These are phyloP conservation scores for Nesoenas mayeri DNA, from an alignment of 2,113 vertebrate genomes.

Conservation along the genomic window DNA sequence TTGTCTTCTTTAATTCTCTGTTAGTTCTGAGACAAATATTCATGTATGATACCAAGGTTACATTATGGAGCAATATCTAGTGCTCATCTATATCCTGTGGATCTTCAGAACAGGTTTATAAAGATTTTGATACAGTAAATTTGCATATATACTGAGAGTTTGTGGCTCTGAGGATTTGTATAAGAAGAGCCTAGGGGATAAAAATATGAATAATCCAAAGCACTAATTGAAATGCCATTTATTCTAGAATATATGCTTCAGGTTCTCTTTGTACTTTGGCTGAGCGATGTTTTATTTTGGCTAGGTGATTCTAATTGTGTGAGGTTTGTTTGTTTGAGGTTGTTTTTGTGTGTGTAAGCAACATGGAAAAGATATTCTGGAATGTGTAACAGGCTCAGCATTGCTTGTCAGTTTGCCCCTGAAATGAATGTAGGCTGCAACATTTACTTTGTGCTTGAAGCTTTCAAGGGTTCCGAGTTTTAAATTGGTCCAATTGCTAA, in stretches of 20 bases:
- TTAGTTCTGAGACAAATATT: neutral
- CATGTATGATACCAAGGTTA: neutral
- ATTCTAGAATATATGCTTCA: neutral
- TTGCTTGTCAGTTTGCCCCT: neutral
- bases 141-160: neutral
- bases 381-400: neutral
- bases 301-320: neutral
- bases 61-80: neutral
- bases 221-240: neutral
- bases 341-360: neutral
- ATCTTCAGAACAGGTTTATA: neutral
- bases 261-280: neutral
- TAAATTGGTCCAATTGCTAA: slow-evolving; percentile 11
- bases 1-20: neutral
- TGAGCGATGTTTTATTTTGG: neutral
- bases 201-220: neutral
- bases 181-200: neutral
- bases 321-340: neutral
- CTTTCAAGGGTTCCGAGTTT: slow-evolving; percentile 8
- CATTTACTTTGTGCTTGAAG: neutral
- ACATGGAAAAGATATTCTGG: neutral
- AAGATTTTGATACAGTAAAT: neutral
- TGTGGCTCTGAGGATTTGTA: neutral
- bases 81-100: neutral
- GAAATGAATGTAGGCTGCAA: neutral